Evolutionary conservation across 2,113 vertebrate species (phyloP).

Genomic region (Misgurnus mizolepis): DNA sequence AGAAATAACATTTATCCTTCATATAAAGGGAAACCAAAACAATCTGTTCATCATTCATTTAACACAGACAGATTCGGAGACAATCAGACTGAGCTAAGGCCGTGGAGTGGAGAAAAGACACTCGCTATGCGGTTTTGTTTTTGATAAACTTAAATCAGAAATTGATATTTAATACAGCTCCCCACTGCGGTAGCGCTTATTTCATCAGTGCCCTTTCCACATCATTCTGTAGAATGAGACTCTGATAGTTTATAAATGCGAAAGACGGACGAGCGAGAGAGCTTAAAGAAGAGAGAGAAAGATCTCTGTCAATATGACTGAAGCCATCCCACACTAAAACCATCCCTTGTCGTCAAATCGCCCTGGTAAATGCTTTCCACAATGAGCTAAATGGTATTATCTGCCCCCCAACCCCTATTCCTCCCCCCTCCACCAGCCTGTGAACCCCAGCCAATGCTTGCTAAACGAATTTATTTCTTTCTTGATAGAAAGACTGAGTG

Average conservation of each 20-base stretch:
- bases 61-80: slow-evolving; percentile 35
- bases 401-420: slow-evolving; percentile 48
- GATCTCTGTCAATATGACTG: slow-evolving; percentile 72
- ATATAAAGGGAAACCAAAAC: slow-evolving; percentile 46
- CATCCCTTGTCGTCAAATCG: slow-evolving; percentile 76
- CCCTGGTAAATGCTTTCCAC: slow-evolving; percentile 73
- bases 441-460: slow-evolving; percentile 47
- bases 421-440: slow-evolving; percentile 5
- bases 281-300: slow-evolving; percentile 50
- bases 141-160: slow-evolving; percentile 68
- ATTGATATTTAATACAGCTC: slow-evolving; percentile 62
- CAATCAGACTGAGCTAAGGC: slow-evolving; percentile 44
- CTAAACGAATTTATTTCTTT: slow-evolving; percentile 61
- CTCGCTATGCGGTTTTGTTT: slow-evolving; percentile 64
- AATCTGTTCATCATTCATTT: slow-evolving; percentile 44
- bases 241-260: slow-evolving; percentile 57
- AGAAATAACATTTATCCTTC: slow-evolving; percentile 4
- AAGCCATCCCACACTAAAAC: slow-evolving; percentile 70
- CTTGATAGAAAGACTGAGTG: slow-evolving; percentile 44
- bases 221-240: slow-evolving; percentile 50
- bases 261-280: slow-evolving; percentile 45
- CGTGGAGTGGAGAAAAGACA: slow-evolving; percentile 55
- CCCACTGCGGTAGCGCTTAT: slow-evolving; percentile 54
- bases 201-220: slow-evolving; percentile 59
- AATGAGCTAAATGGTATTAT: slow-evolving; percentile 74